Conservation (phyloP, 1,140 invertebrate genomes). For the Panonychus citri region DNA sequence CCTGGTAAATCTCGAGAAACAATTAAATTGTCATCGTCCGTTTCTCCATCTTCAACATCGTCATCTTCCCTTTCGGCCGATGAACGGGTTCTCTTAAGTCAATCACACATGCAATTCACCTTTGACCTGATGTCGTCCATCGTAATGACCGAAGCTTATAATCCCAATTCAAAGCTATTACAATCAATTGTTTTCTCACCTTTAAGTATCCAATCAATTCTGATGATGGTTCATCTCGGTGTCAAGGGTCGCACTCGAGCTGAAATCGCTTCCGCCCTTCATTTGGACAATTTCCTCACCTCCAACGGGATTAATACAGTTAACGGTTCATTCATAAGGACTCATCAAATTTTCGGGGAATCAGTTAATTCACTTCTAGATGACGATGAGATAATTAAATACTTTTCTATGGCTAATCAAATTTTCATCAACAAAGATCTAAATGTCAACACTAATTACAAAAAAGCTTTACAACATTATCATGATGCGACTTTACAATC, state of each 20-base stretch:
- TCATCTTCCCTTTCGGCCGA: neutral
- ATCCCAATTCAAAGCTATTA: slow-evolving; percentile 3
- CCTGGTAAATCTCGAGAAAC: too few relatives aligned
- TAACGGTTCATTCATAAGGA: neutral
- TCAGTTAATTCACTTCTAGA: slow-evolving; percentile 10
- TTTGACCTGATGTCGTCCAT: slow-evolving; percentile 9
- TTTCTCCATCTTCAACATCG: neutral
- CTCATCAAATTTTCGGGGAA: slow-evolving; percentile 14
- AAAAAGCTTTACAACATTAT: slow-evolving; percentile 10
- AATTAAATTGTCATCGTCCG: too few relatives aligned
- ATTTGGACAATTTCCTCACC: slow-evolving; percentile 24
- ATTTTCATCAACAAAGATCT: slow-evolving; percentile 12
- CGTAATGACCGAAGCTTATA: slow-evolving; percentile 3
- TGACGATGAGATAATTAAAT: slow-evolving; percentile 7
- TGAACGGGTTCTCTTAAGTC: neutral
- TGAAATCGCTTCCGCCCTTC: slow-evolving; percentile 63
- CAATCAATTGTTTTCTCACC: slow-evolving; percentile 44
- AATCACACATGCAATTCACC: slow-evolving; percentile 12
- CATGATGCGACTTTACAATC: slow-evolving; percentile 32
- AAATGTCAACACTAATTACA: slow-evolving; percentile 6
- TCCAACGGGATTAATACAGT: slow-evolving; percentile 1
- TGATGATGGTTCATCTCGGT: slow-evolving; percentile 67
- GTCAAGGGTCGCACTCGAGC: slow-evolving; percentile 60
- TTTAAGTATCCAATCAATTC: slow-evolving; percentile 51
- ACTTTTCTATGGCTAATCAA: slow-evolving; percentile 12